These are phyloP conservation scores for Austrolebias charrua DNA, from an alignment of 2,797 vertebrate species.

Conservation along the genomic window DNA sequence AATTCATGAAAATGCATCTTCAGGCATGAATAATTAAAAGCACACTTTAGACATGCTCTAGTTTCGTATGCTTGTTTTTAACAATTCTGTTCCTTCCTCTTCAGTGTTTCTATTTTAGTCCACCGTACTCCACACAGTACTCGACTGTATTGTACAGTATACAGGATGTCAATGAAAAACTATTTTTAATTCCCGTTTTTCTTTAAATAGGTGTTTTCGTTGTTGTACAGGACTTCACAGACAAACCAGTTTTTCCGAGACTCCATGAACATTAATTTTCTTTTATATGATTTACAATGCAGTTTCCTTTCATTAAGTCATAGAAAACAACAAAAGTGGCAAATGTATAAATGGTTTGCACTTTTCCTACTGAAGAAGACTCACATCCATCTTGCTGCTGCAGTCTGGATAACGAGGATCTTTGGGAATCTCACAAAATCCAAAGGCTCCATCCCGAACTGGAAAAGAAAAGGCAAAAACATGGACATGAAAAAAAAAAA, in stretches of 20 bases:
- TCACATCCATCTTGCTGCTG: constrained; percentile 92
- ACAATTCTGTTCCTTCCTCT: not conserved
- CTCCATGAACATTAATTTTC: constrained; percentile 27
- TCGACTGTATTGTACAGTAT: not conserved
- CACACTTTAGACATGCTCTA: not conserved
- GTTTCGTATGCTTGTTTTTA: not conserved
- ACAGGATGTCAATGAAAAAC: not conserved
- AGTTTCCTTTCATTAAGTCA: constrained; percentile 27
- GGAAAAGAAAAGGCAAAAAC: constrained; percentile 31
- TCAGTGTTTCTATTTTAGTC: not conserved
- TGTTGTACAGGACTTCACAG: not conserved
- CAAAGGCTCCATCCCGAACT: constrained; percentile 83
- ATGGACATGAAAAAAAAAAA: not conserved
- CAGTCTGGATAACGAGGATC: constrained; percentile 93
- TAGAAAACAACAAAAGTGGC: not conserved
- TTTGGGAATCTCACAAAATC: constrained; percentile 91
- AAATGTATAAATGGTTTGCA: constrained; percentile 10
- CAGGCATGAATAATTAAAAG: not conserved
- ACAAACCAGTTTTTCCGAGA: not conserved
- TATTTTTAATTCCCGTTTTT: too few relatives aligned
- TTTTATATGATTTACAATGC: constrained; percentile 34
- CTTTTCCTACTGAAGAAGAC: constrained; percentile 54
- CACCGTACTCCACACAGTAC: not conserved
- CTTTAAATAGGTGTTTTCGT: not conserved
- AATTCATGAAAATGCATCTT: not conserved